These are phyloP conservation scores for Lithobates pipiens DNA, from an alignment of 2,797 vertebrate species.

Conservation along the genomic window DNA sequence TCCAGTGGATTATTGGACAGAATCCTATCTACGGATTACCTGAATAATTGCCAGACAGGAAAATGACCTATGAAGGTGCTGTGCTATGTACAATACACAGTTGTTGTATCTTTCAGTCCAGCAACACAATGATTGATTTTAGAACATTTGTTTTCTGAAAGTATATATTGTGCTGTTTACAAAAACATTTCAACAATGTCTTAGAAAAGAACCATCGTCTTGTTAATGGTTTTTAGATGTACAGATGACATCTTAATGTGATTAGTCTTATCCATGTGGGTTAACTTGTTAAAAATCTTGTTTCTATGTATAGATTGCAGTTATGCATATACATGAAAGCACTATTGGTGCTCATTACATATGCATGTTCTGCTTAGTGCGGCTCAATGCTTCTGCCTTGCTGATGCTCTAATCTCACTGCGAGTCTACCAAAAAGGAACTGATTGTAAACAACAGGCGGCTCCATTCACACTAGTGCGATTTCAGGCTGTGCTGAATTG, in stretches of 20 bases:
- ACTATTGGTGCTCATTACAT: background rate
- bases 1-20: constrained; percentile 25
- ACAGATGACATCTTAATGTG: background rate
- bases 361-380: background rate
- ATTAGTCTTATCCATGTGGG: no score
- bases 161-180: constrained; percentile 15
- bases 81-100: constrained; percentile 6
- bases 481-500: no score
- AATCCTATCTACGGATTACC: constrained; percentile 15
- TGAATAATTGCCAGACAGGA: constrained; percentile 24
- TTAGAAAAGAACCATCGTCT: no score
- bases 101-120: constrained; percentile 7
- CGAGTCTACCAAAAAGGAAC: background rate
- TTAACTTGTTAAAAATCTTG: background rate
- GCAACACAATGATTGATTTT: constrained; percentile 34
- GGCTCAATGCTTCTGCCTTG: background rate
- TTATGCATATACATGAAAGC: background rate
- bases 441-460: no score
- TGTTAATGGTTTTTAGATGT: background rate
- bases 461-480: no score
- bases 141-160: constrained; percentile 18
- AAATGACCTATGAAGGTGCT: constrained; percentile 25
- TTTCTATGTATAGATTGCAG: background rate
- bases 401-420: background rate
- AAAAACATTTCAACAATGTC: background rate